A percentile compares a stretch with the other conserved stretches of the same genome.
Conservation (phyloP, 2,797 vertebrate species). For the Cottoperca gobio region DNA sequence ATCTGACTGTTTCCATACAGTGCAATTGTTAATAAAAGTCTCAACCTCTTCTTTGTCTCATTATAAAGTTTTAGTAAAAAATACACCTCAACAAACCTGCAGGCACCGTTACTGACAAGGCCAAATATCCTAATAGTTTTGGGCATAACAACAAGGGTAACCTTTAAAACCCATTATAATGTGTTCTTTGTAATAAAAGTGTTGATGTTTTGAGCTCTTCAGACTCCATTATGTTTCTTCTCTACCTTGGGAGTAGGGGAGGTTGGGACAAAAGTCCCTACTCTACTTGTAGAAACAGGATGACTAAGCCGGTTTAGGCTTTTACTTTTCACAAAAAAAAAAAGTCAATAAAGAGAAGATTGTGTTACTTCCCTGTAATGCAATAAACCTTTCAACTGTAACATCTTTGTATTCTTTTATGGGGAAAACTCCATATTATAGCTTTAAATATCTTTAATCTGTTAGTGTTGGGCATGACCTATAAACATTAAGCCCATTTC, state of each 20-base stretch:
- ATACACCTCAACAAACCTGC: not conserved
- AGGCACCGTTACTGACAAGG: not conserved
- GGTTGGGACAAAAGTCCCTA: not conserved
- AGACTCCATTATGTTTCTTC: not conserved
- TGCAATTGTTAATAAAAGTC: conserved; percentile 5
- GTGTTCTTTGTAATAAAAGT: not conserved
- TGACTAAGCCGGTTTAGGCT: not conserved
- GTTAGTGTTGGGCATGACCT: not conserved
- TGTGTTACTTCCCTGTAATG: not conserved
- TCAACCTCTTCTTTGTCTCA: conserved; percentile 9
- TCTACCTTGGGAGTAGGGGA: not conserved
- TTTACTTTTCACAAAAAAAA: not conserved
- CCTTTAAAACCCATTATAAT: not conserved
- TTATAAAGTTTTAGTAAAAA: not conserved
- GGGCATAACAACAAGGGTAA: not conserved
- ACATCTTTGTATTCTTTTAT: not conserved
- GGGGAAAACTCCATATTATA: not conserved
- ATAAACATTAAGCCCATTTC: conserved; percentile 10
- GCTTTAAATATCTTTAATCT: not conserved
- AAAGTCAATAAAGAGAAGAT: not conserved
- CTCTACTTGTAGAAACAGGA: not conserved
- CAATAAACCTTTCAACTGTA: not conserved
- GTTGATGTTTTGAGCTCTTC: not conserved
- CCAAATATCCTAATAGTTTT: not conserved
- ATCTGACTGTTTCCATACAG: not conserved